Evolutionary conservation across 2,797 vertebrate species (phyloP).

Genomic region (Cuniculus paca): DNA sequence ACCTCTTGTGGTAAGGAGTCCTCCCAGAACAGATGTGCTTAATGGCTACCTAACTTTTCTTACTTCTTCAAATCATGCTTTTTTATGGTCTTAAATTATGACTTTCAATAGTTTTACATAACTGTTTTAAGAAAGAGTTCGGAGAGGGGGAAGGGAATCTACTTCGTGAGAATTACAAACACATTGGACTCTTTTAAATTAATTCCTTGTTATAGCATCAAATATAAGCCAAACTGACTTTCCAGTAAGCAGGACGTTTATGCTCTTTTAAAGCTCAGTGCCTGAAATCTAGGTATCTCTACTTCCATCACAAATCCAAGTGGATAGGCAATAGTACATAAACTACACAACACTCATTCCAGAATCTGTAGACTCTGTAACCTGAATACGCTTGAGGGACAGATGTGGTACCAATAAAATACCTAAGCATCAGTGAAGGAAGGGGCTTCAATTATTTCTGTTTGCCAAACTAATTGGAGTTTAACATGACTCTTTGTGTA

Average conservation of each 20-base stretch:
- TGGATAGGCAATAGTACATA: background rate
- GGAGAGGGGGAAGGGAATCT: background rate
- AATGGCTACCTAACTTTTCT: background rate
- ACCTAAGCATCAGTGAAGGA: background rate
- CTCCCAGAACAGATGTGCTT: background rate
- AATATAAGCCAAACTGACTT: slow-evolving; percentile 17
- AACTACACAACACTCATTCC: background rate
- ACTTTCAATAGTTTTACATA: background rate
- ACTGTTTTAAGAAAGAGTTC: background rate
- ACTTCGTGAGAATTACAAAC: background rate
- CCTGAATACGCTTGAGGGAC: background rate
- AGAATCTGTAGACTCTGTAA: background rate
- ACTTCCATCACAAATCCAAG: background rate
- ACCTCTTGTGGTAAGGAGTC: too few relatives aligned
- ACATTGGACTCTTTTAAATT: background rate
- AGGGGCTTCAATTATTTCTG: background rate
- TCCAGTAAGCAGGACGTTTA: background rate
- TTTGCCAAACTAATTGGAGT: background rate
- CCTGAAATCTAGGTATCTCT: background rate
- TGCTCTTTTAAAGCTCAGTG: slow-evolving; percentile 20
- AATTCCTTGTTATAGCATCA: background rate
- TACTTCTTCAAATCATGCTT: background rate
- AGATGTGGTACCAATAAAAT: background rate
- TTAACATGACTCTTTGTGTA: background rate
- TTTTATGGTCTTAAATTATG: background rate